A percentile compares a stretch with the other conserved stretches of the same genome.
phyloP scores from a whole-genome alignment of 2,888 invertebrate genomes.

The Drosophila percnosoma region DNA sequence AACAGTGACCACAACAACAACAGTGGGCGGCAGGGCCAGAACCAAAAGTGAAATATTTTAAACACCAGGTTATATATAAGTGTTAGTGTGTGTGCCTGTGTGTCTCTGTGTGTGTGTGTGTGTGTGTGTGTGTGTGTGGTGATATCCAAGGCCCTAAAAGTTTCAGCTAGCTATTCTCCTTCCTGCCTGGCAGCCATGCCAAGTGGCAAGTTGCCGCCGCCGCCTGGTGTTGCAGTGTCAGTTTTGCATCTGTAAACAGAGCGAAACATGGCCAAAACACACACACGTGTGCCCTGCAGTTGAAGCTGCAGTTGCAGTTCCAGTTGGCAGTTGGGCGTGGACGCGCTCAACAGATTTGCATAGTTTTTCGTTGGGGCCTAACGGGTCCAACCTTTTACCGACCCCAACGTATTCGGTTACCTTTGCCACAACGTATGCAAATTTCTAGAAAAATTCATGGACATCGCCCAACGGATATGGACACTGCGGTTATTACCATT shows the following conservation, averaged over 20 bases:
- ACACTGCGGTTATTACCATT: slow-evolving; percentile 45
- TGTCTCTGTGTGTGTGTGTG: slow-evolving; percentile 26
- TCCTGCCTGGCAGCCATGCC: slow-evolving; percentile 23
- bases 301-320: slow-evolving; percentile 7
- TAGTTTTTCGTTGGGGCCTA: slow-evolving; percentile 33
- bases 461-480: slow-evolving; percentile 58
- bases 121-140: slow-evolving; percentile 35
- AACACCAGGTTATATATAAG: slow-evolving; percentile 59
- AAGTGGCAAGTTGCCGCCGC: slow-evolving; percentile 46
- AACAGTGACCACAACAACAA: slow-evolving; percentile 18
- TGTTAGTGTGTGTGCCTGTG: slow-evolving; percentile 11
- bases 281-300: slow-evolving; percentile 5
- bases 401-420: slow-evolving; percentile 58
- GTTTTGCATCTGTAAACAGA: slow-evolving; percentile 74
- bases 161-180: slow-evolving; percentile 17
- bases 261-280: slow-evolving; percentile 45
- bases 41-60: slow-evolving; percentile 82
- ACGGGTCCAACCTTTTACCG: slow-evolving; percentile 58
- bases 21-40: slow-evolving; percentile 56
- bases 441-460: slow-evolving; percentile 59
- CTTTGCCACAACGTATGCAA: slow-evolving; percentile 55
- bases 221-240: slow-evolving; percentile 67
- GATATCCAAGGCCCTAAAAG: slow-evolving; percentile 50
- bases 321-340: slow-evolving; percentile 41
- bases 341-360: slow-evolving; percentile 38